Percentiles rank a stretch among this genome's conserved stretches.
These are phyloP conservation scores for Sepiola atlantica DNA, from an alignment of 2,888 invertebrate genomes.

Conservation along the genomic window DNA sequence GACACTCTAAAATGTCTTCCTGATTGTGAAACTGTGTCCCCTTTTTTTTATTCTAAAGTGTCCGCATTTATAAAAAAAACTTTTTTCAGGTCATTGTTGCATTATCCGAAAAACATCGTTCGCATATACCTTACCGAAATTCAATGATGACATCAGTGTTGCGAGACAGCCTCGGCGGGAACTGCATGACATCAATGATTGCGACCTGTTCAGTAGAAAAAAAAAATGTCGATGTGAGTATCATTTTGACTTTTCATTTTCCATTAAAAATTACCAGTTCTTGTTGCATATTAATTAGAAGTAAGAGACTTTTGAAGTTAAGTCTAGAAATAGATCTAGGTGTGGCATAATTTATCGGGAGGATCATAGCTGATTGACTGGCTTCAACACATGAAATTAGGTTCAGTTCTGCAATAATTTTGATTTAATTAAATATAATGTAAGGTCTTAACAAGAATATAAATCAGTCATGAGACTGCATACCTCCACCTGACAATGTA, in stretches of 20 bases:
- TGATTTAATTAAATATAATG: too few species aligned
- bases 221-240: slow-evolving; percentile 72
- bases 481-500: too few species aligned
- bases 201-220: slow-evolving; percentile 74
- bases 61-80: not conserved
- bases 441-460: too few species aligned
- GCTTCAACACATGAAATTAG: too few species aligned
- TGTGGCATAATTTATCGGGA: too few species aligned
- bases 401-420: too few species aligned
- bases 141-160: slow-evolving; percentile 76
- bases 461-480: too few species aligned
- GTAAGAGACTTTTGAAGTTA: too few species aligned
- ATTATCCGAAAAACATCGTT: slow-evolving; percentile 72
- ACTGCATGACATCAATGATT: slow-evolving; percentile 76
- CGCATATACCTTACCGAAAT: slow-evolving; percentile 75
- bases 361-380: too few species aligned
- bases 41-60: not conserved
- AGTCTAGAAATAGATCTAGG: too few species aligned
- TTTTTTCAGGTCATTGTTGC: slow-evolving; percentile 71
- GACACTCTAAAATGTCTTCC: too few species aligned
- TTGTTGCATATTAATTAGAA: not conserved
- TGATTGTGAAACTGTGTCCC: not conserved
- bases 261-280: not conserved
- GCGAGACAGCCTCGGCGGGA: slow-evolving; percentile 75
- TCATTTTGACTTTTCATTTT: not conserved